Evolutionary conservation across 2,888 invertebrate genomes (phyloP).

Genomic region (Barypeithes pellucidus): DNA sequence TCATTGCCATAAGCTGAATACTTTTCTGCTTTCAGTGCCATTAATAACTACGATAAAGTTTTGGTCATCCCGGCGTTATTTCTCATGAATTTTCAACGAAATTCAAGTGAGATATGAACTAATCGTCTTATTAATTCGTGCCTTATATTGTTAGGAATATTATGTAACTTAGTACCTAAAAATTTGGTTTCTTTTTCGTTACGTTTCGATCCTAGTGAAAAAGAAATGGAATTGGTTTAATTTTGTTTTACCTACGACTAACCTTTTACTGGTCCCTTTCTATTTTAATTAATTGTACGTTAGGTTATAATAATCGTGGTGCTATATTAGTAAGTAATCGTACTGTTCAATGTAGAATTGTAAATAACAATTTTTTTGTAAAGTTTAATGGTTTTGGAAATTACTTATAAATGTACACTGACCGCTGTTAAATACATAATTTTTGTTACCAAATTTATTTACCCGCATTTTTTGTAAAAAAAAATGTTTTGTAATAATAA

Average conservation of each 20-base stretch:
- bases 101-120: constrained; percentile 38
- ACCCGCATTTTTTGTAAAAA: constrained; percentile 40
- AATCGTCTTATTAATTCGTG: constrained; percentile 44
- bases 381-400: constrained; percentile 31
- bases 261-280: constrained; percentile 16
- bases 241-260: constrained; percentile 15
- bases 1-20: constrained; percentile 7
- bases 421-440: constrained; percentile 32
- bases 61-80: constrained; percentile 30
- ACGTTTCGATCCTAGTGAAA: constrained; percentile 65
- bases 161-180: constrained; percentile 54
- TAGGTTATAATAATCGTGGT: constrained; percentile 56
- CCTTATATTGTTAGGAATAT: constrained; percentile 48
- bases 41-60: constrained; percentile 34
- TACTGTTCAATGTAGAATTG: constrained; percentile 58
- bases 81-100: constrained; percentile 49
- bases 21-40: constrained; percentile 36
- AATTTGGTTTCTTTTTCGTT: constrained; percentile 66
- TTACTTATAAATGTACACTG: constrained; percentile 26
- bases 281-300: constrained; percentile 15
- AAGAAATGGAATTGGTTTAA: constrained; percentile 62
- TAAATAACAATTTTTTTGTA: constrained; percentile 61
- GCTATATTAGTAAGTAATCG: constrained; percentile 61
- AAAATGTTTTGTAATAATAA: constrained; percentile 27
- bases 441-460: constrained; percentile 45